Base-by-base conservation (phyloP, 2,888 invertebrate species). In the Troglohyphantes excavatus region DNA sequence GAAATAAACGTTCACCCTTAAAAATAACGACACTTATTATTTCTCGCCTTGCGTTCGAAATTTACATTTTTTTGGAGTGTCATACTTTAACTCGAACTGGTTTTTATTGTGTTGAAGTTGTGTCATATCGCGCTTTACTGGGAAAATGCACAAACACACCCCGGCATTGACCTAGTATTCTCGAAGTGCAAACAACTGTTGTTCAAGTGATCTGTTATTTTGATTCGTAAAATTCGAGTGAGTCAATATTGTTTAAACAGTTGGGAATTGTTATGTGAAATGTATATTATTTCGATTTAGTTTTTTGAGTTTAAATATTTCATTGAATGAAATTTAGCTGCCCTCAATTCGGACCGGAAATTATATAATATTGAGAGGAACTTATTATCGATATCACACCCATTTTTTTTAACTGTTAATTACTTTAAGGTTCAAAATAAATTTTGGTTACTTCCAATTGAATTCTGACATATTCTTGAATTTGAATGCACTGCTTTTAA, bases 91-190 rank as follows among this genome's bases (percentile, higher is more conserved):
- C 7, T 39, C 17, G 17, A 53, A n/a, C 2, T n/a, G 17, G 53
- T 53, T 39, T 39, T 53, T n/a, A n/a, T 53, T n/a, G 53, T 53
- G 9, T 46, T 46, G 17, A 46, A 46, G 13, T 13, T 13, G 46
- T 9, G 46, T 53, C 13, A n/a, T 53, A 17, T n/a, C 17, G 53
- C 13, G 17, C 53, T 17, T 13, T n/a, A 17, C n/a, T 17, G 5
- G 53, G n/a, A 53, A 65, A 21, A 2, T 17, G 23, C n/a, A n/a
- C 23, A 26, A 26, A 65, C 70, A 82, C 82, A 61, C 82, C 82
- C 72, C 53, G 39, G 26, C 82, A 82, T 82, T 82, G 82, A 82
- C 82, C 82, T 61, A 72, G 17, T 53, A 81, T 53, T 53, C 5
- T 53, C n/a, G n/a, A 53, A 53, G 53, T 53, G n/a, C 13, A 53